Evolutionary conservation across 2,797 vertebrate species (phyloP), one percentile per base, ranked within the genome.

Genomic region (Hemitrygon akajei): DNA sequence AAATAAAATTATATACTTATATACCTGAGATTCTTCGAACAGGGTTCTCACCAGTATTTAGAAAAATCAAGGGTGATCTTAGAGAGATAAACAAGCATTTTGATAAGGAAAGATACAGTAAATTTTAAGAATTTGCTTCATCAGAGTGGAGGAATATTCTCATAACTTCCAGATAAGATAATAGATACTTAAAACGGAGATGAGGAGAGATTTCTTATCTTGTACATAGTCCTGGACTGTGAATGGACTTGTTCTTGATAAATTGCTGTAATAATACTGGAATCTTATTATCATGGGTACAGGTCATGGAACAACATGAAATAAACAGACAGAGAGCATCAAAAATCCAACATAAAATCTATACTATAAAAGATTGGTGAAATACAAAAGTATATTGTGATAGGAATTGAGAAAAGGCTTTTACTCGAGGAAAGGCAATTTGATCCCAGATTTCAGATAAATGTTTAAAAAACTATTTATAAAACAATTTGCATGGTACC

Each of bases 201-300:
- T 22, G 71, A 27, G 22, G 20, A 22, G 71, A 75, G 5, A 75
- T 75, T 75, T 34, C 84, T 63, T 66, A 69, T 11, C 86, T 63
- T 37, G 14, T 69, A 69, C 16, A 37, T 22, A 10, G 18, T 20
- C 34, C n/a, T 37, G 20, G 27, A 86, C 82, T 18, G 56, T 27
- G n/a, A 86, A 60, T 69, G 69, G n/a, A 37, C 63, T 69, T 69
- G 20, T 25, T 92, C 69, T 92, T 92, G 71, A 92, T 92, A 75
- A 92, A 25, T 4, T 75, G 4, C 27, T 37, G 60, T 40, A 71
- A 40, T 34, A 71, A 56, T 14, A 37, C 63, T 40, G 34, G 66
- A 92, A 92, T 75, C 40, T 47, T 92, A 22, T 92, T 47, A 92
- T 16, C 66, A 92, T 92, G 91, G 37, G 56, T 12, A 34, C 66